Evolutionary conservation across 2,888 invertebrate species (phyloP).

Genomic region (Parapristionchus giblindavisi): DNA sequence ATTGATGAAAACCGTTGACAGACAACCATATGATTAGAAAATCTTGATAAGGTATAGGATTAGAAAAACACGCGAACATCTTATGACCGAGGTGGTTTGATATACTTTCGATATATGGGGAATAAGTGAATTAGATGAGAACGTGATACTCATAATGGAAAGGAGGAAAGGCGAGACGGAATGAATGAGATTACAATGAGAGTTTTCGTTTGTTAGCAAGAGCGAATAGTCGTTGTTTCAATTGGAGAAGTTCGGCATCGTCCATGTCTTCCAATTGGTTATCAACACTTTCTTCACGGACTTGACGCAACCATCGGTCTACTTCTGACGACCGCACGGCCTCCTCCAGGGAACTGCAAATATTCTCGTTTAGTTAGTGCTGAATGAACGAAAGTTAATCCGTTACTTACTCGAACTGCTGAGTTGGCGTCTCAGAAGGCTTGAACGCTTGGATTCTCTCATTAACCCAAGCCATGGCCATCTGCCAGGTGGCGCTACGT

Average conservation of each 20-base stretch:
- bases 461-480: slow-evolving; percentile 47
- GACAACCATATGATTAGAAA: no score
- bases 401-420: slow-evolving; percentile 38
- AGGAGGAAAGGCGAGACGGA: no score
- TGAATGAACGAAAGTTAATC: neutral
- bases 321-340: slow-evolving; percentile 12
- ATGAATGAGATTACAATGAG: slow-evolving; percentile 29
- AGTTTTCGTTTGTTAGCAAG: neutral
- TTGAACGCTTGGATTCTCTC: slow-evolving; percentile 47
- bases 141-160: no score
- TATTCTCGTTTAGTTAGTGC: neutral
- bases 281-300: slow-evolving; percentile 30
- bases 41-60: no score
- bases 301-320: slow-evolving; percentile 20
- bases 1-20: no score
- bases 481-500: slow-evolving; percentile 40
- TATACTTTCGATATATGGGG: no score
- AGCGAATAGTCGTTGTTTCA: neutral
- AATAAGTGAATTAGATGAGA: no score
- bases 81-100: no score
- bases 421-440: slow-evolving; percentile 28
- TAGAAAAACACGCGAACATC: no score
- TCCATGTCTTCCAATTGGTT: slow-evolving; percentile 5
- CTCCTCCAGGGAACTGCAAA: slow-evolving; percentile 30
- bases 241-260: slow-evolving; percentile 13